Evolutionary conservation across 2,113 vertebrate species (phyloP), one percentile per base, ranked within the genome.

Genomic region (Montifringilla adamsi): DNA sequence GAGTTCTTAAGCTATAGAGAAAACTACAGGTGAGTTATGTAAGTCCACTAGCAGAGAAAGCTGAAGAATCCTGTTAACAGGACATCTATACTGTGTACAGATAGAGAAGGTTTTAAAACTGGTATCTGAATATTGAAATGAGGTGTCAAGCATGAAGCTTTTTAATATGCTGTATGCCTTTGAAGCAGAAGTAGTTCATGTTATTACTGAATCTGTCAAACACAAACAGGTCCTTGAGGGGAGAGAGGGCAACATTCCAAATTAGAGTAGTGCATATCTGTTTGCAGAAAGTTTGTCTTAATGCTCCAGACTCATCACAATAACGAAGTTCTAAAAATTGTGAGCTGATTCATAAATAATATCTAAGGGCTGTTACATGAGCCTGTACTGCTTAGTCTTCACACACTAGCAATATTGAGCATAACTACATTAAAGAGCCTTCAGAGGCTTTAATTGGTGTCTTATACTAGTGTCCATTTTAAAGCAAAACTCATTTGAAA

Each of bases 351-450:
- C 95, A 94, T 98, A 91, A 97, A 95, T 96, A 85, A 91, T 98
- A 97, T 98, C 97, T 97, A 96, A 97, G 97, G 97, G 97, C 96
- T 97, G 97, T 95, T 96, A 97, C 30, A 84, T 97, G 96, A 96
- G 96, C 96, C 96, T 97, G 94, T 97, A 97, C 87, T 96, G 95
- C 97, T 97, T 97, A 95, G 95, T 97, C 96, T 96, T 96, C 84
- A 93, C 95, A 76, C 93, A 84, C 95, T 97, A 98, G 98, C 98
- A 98, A 98, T 98, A 98, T 96, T 82, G 94, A 97, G 92, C 97
- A 96, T 97, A 94, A 94, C 89, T 96, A 91, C 96, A 83, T 96
- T 79, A 81, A 86, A 88, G 92, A 94, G 91, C 75, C 94, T 64
- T 66, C 62, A 35, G 22, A 80, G 84, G 84, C 78, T 94, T 93